Base-by-base conservation (phyloP, 2,113 vertebrate species). In the Anguilla japonica region DNA sequence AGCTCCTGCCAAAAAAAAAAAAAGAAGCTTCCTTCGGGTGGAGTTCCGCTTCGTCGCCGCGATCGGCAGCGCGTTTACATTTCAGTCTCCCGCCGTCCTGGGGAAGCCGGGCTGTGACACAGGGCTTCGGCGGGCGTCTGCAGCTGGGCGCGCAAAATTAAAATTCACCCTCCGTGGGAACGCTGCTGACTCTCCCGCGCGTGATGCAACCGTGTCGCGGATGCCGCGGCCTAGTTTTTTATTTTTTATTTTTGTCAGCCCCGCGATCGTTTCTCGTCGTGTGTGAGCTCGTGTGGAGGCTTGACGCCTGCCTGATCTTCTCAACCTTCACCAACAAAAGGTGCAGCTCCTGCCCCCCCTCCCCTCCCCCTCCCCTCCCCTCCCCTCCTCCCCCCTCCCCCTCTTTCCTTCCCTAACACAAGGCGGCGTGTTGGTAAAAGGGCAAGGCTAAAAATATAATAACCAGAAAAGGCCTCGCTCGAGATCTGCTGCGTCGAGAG, bases 401-500 rank as follows among this genome's bases (percentile, higher is more conserved):
- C 26, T 14, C 22, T 41, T 82, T 53, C 43, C 50, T 56, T 82
- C 15, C 2, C n/a, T 34, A 34, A 34, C 71, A n/a, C n/a, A 9
- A 75, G 71, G n/a, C 71, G n/a, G n/a, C n/a, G 71, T n/a, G 56
- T 20, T 63, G 18, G 26, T 63, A 83, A 83, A 46, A 83, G 82
- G 39, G 56, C 82, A 20, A 57, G 22, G 11, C 79, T 86, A 86
- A 86, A 67, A 57, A 67, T 16, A 86, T 41, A 60, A 80, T 34
- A 34, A 34, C 34, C 34, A 34, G 9, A 75, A 75, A 75, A 75
- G 9, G 34, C 34, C 26, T 40, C 79, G n/a, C 60, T 3, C 56
- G n/a, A 80, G 5, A 67, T 16, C 8, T 46, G 78, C 1, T 43
- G 89, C 87, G 89, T 85, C 80, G 83, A 87, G 83, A 87, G 43